phyloP scores from a whole-genome alignment of 2,797 vertebrate species.

The Buphagus erythrorhynchus region DNA sequence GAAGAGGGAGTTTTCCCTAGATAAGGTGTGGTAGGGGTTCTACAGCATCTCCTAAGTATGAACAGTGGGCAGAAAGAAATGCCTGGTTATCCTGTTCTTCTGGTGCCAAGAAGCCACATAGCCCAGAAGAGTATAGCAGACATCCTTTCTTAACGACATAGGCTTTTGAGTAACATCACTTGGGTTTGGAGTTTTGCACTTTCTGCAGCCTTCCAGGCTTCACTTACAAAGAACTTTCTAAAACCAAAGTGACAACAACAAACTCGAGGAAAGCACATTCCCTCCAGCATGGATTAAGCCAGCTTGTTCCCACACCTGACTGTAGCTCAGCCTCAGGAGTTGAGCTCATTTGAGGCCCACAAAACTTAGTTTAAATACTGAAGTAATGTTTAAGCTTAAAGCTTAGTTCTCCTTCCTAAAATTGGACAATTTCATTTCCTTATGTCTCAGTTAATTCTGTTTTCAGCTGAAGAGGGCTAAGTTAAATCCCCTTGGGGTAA shows the following conservation, averaged over 20 bases:
- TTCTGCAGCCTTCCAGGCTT: background rate
- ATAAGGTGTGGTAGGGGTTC: accelerated
- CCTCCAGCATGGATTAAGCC: background rate
- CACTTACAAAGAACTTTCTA: background rate
- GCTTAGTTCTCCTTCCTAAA: background rate
- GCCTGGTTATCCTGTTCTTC: background rate
- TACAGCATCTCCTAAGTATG: background rate
- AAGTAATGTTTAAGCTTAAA: background rate
- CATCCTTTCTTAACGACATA: background rate
- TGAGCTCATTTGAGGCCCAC: background rate
- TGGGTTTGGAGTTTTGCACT: background rate
- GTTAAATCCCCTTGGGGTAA: background rate
- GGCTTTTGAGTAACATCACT: background rate
- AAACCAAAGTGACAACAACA: background rate
- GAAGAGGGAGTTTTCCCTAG: background rate
- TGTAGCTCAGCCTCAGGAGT: background rate
- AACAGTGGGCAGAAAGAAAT: background rate
- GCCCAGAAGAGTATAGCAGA: background rate
- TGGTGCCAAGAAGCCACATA: accelerated
- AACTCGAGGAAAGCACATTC: background rate
- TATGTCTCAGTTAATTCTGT: background rate
- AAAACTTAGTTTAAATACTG: background rate
- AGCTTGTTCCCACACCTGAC: background rate
- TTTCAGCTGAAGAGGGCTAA: background rate
- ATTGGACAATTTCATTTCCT: background rate